Evolutionary conservation across 35 echinoderm and acorn worm species (phyloP), one percentile per base, ranked within the genome.

Genomic region (Strongylocentrotus purpuratus): DNA sequence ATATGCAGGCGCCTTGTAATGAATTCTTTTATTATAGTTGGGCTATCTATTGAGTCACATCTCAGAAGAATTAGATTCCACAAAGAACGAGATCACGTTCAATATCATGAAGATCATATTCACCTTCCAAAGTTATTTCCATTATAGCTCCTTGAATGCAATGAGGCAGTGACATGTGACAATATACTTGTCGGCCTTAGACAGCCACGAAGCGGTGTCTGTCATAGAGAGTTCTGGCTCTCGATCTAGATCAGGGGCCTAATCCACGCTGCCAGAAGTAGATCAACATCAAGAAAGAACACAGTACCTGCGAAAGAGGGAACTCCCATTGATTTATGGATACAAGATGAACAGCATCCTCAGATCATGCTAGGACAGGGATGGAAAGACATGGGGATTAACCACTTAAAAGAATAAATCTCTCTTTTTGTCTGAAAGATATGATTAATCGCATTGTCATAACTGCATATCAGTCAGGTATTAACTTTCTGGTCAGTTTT

Each of bases 251-350:
- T 78, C 65, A 25, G 65, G 65, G 65, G 65, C 28, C 6, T 78
- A 78, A 78, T 78, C 65, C 65, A 28, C 7, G 20, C 65, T 78
- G 65, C 65, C 65, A 78, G 20, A 78, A 78, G 15, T 78, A 78
- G 65, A 78, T 78, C 65, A 78, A 28, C 5, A 28, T 78, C 65
- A 78, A 55, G 65, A 78, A 78, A 78, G 15, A 78, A 18, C 11
- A 78, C 4, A 7, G 65, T 78, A n/a, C 65, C 65, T 78, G 65
- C 15, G 22, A 78, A 78, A 78, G 20, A n/a, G 65, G 65, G 20
- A 78, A 78, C 65, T 78, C 65, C 65, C 65, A 78, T 78, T 78
- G 28, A 78, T 78, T 78, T 78, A 78, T 78, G 25, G 65, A 78
- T 78, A n/a, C 1, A 28, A 78, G 28, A 6, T 78, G 65, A 7